Evolutionary conservation across 2,797 vertebrate genomes (phyloP), one percentile per base, ranked within the genome.

Genomic region (Sebastes elongatus): DNA sequence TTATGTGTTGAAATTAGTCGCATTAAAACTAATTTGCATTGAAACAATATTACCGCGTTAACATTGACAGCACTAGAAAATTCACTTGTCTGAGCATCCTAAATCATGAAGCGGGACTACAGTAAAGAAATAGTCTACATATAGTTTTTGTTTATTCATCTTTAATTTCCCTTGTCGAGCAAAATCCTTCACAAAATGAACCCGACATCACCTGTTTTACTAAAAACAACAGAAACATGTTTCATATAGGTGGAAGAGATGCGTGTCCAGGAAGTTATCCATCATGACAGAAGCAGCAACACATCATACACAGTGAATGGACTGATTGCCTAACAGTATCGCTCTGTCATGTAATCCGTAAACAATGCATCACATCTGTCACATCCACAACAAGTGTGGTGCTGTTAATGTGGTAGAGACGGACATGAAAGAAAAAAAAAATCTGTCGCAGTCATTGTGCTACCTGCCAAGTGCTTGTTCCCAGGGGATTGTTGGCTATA

Each of bases 381-480:
- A 70, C 70, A 25, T 77, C 23, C 52, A 67, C 69, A 20, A 60
- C 11, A 62, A 38, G 32, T 70, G 57, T 35, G 61, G 23, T 35
- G 52, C 28, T 82, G 70, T 75, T 76, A 78, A 88, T 83, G 78
- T 80, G 72, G 35, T 64, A 55, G 62, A 76, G 67, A 71, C 72
- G 14, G 46, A 42, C 49, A 18, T 27, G 49, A 52, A 52, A 46
- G 32, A 57, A 53, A 67, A 52, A 69, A n/a, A 25, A 69, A 75
- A 91, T 68, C 59, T 74, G 66, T 9, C 33, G 8, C 23, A 35
- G 64, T 75, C 52, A 68, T 67, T 84, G 70, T 84, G 81, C 72
- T 71, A 87, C 87, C 88, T 84, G 83, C 86, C 86, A 89, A 75
- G 22, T 32, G 20, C 82, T 78, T 72, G 68, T 81, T 87, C 73